Evolutionary conservation across 2,888 invertebrate genomes (phyloP).

Genomic region (Mesorhabditis sp.): DNA sequence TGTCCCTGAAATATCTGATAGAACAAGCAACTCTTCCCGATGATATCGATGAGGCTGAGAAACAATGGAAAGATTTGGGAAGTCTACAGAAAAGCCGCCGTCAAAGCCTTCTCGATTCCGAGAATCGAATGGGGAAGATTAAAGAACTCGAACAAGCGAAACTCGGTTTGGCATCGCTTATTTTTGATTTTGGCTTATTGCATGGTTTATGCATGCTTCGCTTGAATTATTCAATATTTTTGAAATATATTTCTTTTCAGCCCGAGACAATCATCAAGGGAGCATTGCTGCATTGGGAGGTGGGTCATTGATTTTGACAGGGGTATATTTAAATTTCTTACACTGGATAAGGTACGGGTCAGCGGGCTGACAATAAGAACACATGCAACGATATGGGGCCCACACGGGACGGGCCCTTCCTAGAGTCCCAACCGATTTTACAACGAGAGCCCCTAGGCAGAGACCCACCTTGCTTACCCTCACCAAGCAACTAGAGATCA

Average conservation of each 20-base stretch:
- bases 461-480: too few relatives aligned
- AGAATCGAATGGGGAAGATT: neutral
- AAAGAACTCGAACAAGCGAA: neutral
- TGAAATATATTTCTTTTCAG: neutral
- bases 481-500: too few relatives aligned
- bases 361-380: too few relatives aligned
- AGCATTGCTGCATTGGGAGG: constrained; percentile 2
- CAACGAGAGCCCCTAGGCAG: too few relatives aligned
- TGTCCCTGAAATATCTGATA: neutral
- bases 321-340: too few relatives aligned
- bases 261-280: neutral
- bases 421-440: too few relatives aligned
- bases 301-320: neutral
- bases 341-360: too few relatives aligned
- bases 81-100: neutral
- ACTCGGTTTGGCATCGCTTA: neutral
- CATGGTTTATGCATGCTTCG: too few relatives aligned
- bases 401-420: too few relatives aligned
- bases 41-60: neutral
- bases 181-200: too few relatives aligned
- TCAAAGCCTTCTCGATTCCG: neutral
- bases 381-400: too few relatives aligned
- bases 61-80: constrained; percentile 1
- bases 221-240: too few relatives aligned
- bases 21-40: neutral